Conservation (phyloP, 2,797 vertebrate genomes). For the Spondyliosoma cantharus region DNA sequence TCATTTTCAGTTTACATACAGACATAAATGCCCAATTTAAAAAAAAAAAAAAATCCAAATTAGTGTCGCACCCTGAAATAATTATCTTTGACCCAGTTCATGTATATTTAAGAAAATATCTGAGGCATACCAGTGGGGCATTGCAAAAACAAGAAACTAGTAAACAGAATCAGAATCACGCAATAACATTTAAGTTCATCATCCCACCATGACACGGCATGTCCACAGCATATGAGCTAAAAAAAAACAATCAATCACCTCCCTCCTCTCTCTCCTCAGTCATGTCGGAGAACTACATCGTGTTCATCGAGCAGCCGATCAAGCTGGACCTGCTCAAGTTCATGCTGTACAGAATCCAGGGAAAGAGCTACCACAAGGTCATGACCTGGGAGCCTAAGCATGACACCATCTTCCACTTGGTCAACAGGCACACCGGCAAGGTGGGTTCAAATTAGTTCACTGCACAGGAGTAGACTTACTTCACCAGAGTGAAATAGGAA, state of each 20-base stretch:
- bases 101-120: slow-evolving; percentile 5
- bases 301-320: slow-evolving; percentile 94
- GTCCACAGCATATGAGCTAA: not conserved
- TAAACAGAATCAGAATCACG: not conserved
- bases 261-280: slow-evolving; percentile 76
- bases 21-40: too few relatives aligned
- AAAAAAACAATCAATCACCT: not conserved
- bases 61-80: slow-evolving; percentile 6
- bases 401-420: slow-evolving; percentile 88
- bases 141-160: not conserved
- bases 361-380: slow-evolving; percentile 83
- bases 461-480: slow-evolving; percentile 11
- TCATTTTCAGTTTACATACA: slow-evolving; percentile 10
- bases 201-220: not conserved
- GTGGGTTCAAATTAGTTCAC: slow-evolving; percentile 63
- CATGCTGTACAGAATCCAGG: slow-evolving; percentile 84
- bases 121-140: not conserved
- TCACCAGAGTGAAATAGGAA: slow-evolving; percentile 5
- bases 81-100: slow-evolving; percentile 3
- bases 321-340: slow-evolving; percentile 89
- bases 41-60: too few relatives aligned
- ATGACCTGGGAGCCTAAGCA: slow-evolving; percentile 90
- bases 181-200: not conserved
- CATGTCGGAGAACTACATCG: slow-evolving; percentile 93
- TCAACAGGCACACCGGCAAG: slow-evolving; percentile 90